These are phyloP conservation scores for Adelphocoris suturalis DNA, from an alignment of 2,888 invertebrate genomes.

Conservation along the genomic window DNA sequence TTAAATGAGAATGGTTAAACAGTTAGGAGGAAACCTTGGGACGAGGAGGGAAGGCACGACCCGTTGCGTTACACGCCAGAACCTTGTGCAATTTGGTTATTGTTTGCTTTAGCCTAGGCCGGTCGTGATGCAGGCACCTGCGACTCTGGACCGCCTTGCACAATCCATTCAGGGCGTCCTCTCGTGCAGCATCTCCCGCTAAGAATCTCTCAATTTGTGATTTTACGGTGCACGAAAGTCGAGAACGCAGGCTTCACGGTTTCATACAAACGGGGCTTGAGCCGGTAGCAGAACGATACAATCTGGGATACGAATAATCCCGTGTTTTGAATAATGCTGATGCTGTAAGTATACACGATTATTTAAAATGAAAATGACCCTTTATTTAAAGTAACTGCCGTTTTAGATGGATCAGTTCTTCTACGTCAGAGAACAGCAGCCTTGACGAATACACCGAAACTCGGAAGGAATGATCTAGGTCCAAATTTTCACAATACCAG, in stretches of 20 bases:
- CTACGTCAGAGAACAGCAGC: too few species aligned
- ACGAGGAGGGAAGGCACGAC: constrained; percentile 40
- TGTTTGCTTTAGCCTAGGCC: constrained; percentile 59
- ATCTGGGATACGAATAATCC: too few species aligned
- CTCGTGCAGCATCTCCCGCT: constrained; percentile 17
- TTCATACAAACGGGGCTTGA: background rate
- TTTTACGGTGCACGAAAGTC: constrained; percentile 4
- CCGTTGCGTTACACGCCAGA: constrained; percentile 60
- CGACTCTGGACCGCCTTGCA: constrained; percentile 24
- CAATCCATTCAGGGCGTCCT: constrained; percentile 41
- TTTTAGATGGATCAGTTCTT: too few species aligned
- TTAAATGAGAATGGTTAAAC: constrained; percentile 59
- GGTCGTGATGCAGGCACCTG: constrained; percentile 63
- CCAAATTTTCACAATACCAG: too few species aligned
- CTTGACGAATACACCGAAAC: too few species aligned
- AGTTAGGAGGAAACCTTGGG: constrained; percentile 59
- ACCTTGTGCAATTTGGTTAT: constrained; percentile 67
- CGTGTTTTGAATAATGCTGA: too few species aligned
- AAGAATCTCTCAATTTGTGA: constrained; percentile 29
- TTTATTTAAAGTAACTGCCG: too few species aligned
- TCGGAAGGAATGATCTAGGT: too few species aligned
- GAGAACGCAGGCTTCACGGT: background rate
- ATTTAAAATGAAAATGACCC: too few species aligned
- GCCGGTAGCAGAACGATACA: background rate
- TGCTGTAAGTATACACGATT: too few species aligned